Evolutionary conservation across 2,113 vertebrate genomes (phyloP).

Genomic region (Alectura lathami): DNA sequence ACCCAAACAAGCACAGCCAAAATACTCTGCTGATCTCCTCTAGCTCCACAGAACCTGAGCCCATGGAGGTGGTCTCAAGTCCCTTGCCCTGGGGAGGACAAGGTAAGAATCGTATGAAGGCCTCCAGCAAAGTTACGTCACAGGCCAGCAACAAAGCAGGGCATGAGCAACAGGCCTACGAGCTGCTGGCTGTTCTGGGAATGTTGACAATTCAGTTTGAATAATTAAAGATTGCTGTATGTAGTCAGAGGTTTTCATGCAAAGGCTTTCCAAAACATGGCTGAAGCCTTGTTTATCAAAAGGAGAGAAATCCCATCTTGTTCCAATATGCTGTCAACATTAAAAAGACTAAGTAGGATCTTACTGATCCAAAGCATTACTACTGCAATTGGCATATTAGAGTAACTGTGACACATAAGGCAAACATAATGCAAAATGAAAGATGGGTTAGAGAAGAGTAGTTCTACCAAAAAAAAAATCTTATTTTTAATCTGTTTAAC

Average conservation of each 20-base stretch:
- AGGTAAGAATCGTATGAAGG: not conserved
- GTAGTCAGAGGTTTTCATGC: not conserved
- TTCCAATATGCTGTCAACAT: not conserved
- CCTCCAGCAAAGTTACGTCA: not conserved
- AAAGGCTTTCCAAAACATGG: not conserved
- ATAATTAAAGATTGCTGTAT: not conserved
- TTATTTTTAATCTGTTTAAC: not conserved
- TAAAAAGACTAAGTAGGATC: rapidly evolving
- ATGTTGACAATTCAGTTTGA: rapidly evolving
- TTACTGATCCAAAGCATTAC: not conserved
- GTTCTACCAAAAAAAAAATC: not conserved
- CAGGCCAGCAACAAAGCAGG: not conserved
- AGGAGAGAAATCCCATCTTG: not conserved
- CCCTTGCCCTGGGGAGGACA: not conserved
- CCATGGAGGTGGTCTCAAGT: not conserved
- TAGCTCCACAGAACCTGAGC: not conserved
- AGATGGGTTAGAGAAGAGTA: not conserved
- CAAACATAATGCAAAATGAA: not conserved
- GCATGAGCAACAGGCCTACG: not conserved
- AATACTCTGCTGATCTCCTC: not conserved
- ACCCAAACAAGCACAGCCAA: not conserved
- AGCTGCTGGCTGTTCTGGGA: not conserved
- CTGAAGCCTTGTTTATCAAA: not conserved
- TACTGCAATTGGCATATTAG: not conserved
- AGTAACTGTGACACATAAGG: not conserved